phyloP scores from a whole-genome alignment of 2,888 invertebrate species.

The Dendrolimus pini region DNA sequence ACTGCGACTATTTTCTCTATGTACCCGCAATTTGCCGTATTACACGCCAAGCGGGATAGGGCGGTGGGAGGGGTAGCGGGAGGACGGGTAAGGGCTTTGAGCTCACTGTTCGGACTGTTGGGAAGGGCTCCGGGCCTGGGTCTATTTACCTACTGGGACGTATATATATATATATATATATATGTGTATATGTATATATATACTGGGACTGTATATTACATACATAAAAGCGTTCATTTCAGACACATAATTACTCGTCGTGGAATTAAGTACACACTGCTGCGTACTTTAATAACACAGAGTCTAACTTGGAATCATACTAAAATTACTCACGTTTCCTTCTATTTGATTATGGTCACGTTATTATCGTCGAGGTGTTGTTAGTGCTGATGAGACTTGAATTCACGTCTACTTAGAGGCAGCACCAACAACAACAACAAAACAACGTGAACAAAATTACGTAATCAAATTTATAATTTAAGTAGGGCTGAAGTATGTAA shows the following conservation, averaged over 20 bases:
- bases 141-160: background rate
- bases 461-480: too few species aligned
- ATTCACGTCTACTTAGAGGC: too few species aligned
- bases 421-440: too few species aligned
- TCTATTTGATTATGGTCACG: too few species aligned
- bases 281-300: background rate
- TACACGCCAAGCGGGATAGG: background rate
- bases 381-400: too few species aligned
- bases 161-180: too few species aligned
- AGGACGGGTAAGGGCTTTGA: constrained; percentile 1
- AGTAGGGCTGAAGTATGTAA: too few species aligned
- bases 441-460: too few species aligned
- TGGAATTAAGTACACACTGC: constrained; percentile 6
- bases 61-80: background rate
- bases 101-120: background rate
- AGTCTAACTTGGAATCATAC: background rate
- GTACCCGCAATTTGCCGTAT: background rate
- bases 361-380: too few species aligned
- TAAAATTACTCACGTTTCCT: too few species aligned
- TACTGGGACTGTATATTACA: background rate
- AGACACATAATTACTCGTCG: constrained; percentile 3
- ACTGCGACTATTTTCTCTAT: too few species aligned
- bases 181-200: too few species aligned
- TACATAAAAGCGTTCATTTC: background rate
- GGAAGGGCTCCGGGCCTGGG: background rate